Evolutionary conservation across 2,113 vertebrate species (phyloP).

Genomic region (Tinamus guttatus): DNA sequence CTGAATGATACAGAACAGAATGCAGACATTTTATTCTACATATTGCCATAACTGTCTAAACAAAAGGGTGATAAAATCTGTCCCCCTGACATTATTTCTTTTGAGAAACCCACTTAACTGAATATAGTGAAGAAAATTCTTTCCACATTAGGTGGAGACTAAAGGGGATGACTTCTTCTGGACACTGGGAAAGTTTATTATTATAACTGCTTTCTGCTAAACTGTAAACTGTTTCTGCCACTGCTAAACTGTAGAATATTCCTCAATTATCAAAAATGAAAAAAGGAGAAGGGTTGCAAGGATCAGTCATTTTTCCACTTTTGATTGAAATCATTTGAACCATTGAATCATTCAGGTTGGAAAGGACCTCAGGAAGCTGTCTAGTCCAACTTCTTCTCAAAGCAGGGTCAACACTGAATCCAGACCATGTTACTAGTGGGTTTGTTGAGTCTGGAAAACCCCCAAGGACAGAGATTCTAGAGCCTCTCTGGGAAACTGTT

Average conservation of each 20-base stretch:
- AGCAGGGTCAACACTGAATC: background rate
- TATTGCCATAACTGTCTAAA: background rate
- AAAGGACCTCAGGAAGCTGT: background rate
- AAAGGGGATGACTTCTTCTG: background rate
- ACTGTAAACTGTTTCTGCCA: too few relatives aligned
- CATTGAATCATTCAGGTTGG: background rate
- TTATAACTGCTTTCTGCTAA: background rate
- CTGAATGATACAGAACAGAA: background rate
- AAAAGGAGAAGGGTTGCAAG: background rate
- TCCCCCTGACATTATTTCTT: background rate
- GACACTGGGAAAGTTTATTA: background rate
- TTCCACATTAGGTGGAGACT: background rate
- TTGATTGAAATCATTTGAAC: background rate
- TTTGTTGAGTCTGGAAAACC: background rate
- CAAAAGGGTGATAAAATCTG: background rate
- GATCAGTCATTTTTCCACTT: background rate
- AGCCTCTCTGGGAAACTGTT: background rate
- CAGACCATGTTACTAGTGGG: background rate
- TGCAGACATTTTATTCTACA: background rate
- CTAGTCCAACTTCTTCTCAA: background rate
- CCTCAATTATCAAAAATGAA: background rate
- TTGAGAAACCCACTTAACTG: background rate
- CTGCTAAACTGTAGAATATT: background rate
- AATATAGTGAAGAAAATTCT: background rate
- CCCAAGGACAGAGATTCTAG: background rate